A percentile compares a stretch with the other conserved stretches of the same genome.
Evolutionary conservation across 2,888 invertebrate species (phyloP).

Genomic region (Nephrocerus scutellatus): DNA sequence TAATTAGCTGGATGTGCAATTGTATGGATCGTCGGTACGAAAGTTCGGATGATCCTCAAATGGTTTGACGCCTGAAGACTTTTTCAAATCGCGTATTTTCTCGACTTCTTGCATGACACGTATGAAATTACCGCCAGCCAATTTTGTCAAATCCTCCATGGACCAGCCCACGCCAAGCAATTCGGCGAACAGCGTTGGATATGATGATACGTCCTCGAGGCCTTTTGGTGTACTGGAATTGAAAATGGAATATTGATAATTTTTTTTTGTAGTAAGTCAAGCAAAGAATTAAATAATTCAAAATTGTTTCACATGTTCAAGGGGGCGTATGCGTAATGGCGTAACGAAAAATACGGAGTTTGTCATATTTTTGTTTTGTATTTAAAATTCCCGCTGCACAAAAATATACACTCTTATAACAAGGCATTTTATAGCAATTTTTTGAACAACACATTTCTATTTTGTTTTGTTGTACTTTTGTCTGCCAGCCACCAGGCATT

Average conservation of each 20-base stretch:
- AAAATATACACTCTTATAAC: no score
- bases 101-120: conserved; percentile 61
- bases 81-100: conserved; percentile 64
- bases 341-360: no score
- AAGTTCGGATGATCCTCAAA: conserved; percentile 59
- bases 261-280: not conserved
- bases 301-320: no score
- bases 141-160: conserved; percentile 67
- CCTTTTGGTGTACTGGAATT: conserved; percentile 68
- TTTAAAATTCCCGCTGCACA: no score
- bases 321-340: no score
- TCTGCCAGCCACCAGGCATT: no score
- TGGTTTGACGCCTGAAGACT: conserved; percentile 62
- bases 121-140: conserved; percentile 69
- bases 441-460: no score
- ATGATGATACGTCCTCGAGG: conserved; percentile 71
- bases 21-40: conserved; percentile 47
- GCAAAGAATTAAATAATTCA: not conserved
- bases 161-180: conserved; percentile 73
- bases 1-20: conserved; percentile 48
- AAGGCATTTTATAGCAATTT: no score
- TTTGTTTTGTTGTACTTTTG: no score
- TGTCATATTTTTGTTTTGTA: no score
- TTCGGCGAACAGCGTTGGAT: conserved; percentile 71
- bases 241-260: conserved; percentile 2